A percentile compares a stretch with the other conserved stretches of the same genome.
phyloP scores from a whole-genome alignment of 2,888 invertebrate genomes.

The Apoda limacodes region DNA sequence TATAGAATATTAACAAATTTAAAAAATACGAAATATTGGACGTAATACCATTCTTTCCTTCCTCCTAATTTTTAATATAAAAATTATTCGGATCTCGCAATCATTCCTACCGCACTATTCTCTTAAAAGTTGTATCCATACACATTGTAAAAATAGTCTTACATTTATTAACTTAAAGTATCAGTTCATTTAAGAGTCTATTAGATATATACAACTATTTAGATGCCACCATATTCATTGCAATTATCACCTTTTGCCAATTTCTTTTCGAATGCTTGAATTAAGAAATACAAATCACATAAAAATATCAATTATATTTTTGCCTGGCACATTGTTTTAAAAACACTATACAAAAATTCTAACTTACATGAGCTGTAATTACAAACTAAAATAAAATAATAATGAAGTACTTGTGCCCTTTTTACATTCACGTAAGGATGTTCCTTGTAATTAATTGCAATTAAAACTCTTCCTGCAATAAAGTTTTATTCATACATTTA shows the following conservation, averaged over 20 bases:
- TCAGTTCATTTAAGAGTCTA: conserved; percentile 55
- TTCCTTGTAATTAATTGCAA: no score
- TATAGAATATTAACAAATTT: conserved; percentile 8
- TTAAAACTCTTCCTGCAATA: no score
- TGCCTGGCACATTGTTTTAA: conserved; percentile 32
- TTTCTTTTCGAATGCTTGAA: conserved; percentile 26
- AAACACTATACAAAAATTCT: conserved; percentile 21
- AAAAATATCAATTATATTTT: conserved; percentile 19
- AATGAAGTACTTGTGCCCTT: conserved; percentile 61
- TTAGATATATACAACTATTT: conserved; percentile 17
- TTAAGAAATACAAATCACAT: conserved; percentile 38
- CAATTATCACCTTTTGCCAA: conserved; percentile 26
- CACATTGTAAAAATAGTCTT: conserved; percentile 35
- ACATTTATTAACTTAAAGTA: conserved; percentile 43
- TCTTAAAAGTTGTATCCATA: conserved; percentile 43
- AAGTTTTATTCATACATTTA: no score
- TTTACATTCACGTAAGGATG: no score
- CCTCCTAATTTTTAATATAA: conserved; percentile 66
- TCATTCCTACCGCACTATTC: conserved; percentile 42
- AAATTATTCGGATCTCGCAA: conserved; percentile 54
- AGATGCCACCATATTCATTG: conserved; percentile 26
- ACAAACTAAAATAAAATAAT: conserved; percentile 23
- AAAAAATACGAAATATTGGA: conserved; percentile 49
- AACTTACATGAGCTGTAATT: conserved; percentile 27
- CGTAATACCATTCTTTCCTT: conserved; percentile 51